A percentile compares a stretch with the other conserved stretches of the same genome.
Conservation (phyloP, 2,888 invertebrate genomes). For the Athalia rosae region DNA sequence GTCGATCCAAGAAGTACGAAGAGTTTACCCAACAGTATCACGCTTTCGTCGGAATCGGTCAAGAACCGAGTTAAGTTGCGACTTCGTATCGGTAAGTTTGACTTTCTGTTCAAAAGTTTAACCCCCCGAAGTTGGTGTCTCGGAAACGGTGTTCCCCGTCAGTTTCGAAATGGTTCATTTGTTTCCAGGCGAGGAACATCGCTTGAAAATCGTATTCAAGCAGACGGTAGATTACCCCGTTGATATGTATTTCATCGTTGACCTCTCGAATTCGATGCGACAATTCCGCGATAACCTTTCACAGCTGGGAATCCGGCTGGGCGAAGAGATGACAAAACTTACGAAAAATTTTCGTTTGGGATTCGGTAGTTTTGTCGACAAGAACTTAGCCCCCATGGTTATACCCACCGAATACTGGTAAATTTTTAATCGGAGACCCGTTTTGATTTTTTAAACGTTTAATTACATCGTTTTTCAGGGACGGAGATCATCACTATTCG, state of each 20-base stretch:
- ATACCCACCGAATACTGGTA: conserved; percentile 63
- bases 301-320: conserved; percentile 75
- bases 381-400: conserved; percentile 79
- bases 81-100: too few species aligned
- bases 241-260: conserved; percentile 89
- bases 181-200: conserved; percentile 62
- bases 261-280: conserved; percentile 84
- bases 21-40: too few species aligned
- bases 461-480: conserved; percentile 10
- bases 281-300: conserved; percentile 76
- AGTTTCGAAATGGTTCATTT: not conserved
- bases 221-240: conserved; percentile 86
- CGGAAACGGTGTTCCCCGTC: not conserved
- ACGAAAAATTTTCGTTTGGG: conserved; percentile 81
- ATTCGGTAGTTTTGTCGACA: conserved; percentile 83
- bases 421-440: conserved; percentile 48
- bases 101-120: too few species aligned
- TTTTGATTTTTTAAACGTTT: not conserved
- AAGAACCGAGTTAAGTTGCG: too few species aligned
- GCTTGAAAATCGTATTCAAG: conserved; percentile 76
- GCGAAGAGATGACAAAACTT: conserved; percentile 75
- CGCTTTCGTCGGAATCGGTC: too few species aligned
- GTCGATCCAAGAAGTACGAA: too few species aligned
- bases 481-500: conserved; percentile 80
- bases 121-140: too few species aligned